Evolutionary conservation across 2,113 vertebrate species (phyloP).

Genomic region (Thalassoma bifasciatum): DNA sequence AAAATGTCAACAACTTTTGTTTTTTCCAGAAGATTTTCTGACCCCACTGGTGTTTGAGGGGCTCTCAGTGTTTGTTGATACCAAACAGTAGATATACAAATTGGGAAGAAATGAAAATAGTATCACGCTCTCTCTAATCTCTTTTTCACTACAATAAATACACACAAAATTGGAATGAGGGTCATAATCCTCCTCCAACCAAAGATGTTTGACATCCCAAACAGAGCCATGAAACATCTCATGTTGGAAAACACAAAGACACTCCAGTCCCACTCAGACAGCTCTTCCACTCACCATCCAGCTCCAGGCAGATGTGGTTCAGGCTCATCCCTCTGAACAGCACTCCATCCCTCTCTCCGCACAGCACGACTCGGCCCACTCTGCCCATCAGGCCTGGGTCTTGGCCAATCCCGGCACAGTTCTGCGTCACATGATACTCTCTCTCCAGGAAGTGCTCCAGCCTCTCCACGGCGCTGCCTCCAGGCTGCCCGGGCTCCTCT

Average conservation of each 20-base stretch:
- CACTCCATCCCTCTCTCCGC: conserved; percentile 84
- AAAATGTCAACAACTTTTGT: too few relatives aligned
- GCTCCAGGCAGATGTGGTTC: conserved; percentile 86
- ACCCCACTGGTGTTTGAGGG: neutral
- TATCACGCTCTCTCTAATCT: neutral
- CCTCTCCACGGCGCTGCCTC: conserved; percentile 74
- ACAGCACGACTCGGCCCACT: conserved; percentile 84
- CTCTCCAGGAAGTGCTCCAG: conserved; percentile 83
- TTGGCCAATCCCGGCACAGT: conserved; percentile 81
- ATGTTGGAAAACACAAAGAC: neutral
- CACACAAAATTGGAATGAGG: neutral
- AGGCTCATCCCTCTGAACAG: conserved; percentile 86
- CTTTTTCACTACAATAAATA: too few relatives aligned
- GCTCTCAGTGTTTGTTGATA: neutral
- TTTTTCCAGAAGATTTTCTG: neutral
- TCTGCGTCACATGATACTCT: conserved; percentile 85
- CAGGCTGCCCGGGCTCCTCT: conserved; percentile 74
- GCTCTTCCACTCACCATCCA: conserved; percentile 79
- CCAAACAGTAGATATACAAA: neutral
- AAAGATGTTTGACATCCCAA: neutral
- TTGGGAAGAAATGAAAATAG: neutral
- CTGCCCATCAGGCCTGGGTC: conserved; percentile 85
- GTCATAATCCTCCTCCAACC: neutral
- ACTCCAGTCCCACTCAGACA: neutral
- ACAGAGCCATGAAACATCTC: neutral